phyloP scores from a whole-genome alignment of 2,113 vertebrate genomes.

The Fukomys damarensis region DNA sequence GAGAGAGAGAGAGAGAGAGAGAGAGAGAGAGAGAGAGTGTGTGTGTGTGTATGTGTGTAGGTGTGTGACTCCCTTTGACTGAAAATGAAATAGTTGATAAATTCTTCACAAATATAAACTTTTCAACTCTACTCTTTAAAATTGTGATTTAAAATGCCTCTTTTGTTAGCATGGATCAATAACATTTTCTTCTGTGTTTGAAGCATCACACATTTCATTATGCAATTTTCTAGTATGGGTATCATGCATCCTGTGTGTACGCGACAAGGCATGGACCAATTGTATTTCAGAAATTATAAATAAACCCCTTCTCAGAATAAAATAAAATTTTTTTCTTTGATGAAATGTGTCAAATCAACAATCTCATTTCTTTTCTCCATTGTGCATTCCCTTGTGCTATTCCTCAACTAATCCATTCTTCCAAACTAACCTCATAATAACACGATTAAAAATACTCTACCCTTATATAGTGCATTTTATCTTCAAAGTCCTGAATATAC shows the following conservation, averaged over 20 bases:
- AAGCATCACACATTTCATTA: neutral
- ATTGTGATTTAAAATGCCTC: neutral
- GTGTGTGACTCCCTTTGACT: neutral
- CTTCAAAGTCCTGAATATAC: slow-evolving; percentile 21
- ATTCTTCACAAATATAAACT: neutral
- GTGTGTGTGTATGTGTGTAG: neutral
- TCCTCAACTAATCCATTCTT: slow-evolving; percentile 39
- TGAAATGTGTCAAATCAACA: slow-evolving; percentile 31
- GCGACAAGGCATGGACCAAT: slow-evolving; percentile 52
- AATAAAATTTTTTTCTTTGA: neutral
- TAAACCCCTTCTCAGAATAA: slow-evolving; percentile 34
- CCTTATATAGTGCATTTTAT: slow-evolving; percentile 3
- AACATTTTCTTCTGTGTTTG: neutral
- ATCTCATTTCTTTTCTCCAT: slow-evolving; percentile 14
- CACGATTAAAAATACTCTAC: slow-evolving; percentile 49
- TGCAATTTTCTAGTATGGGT: neutral
- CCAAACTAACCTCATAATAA: slow-evolving; percentile 54
- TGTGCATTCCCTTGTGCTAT: neutral
- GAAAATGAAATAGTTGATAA: slow-evolving; percentile 25
- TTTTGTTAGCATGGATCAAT: neutral
- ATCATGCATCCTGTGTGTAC: neutral
- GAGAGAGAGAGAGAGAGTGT: too few species aligned
- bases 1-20: too few species aligned
- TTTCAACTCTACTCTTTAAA: neutral
- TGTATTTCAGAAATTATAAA: slow-evolving; percentile 47